Percentiles rank a stretch among this genome's conserved stretches.
These are phyloP conservation scores for Selenia dentaria DNA, from an alignment of 2,888 invertebrate species.

Conservation along the genomic window DNA sequence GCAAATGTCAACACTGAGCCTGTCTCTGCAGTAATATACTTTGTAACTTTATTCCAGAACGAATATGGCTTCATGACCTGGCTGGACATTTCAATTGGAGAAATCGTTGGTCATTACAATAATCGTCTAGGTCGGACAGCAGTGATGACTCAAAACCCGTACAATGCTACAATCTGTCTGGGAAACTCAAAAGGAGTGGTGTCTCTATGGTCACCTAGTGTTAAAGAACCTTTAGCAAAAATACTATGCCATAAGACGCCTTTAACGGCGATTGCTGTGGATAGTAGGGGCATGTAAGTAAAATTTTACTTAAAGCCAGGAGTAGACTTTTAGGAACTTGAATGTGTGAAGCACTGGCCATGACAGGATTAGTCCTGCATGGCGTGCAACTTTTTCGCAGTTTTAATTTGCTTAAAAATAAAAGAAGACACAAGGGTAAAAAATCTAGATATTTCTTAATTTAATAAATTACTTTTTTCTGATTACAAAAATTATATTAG, in stretches of 20 bases:
- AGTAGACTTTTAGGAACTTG: no score
- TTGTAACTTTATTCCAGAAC: slow-evolving; percentile 81
- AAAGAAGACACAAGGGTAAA: no score
- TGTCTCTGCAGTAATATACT: no score
- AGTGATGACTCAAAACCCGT: slow-evolving; percentile 96
- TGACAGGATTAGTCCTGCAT: no score
- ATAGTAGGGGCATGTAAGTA: slow-evolving; percentile 92
- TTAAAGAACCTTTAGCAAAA: slow-evolving; percentile 93
- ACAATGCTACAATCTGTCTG: slow-evolving; percentile 95
- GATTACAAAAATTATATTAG: no score
- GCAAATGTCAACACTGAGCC: no score
- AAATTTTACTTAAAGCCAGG: no score
- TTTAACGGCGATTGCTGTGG: slow-evolving; percentile 92
- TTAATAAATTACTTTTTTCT: no score
- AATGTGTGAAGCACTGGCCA: no score
- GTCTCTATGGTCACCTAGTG: slow-evolving; percentile 97
- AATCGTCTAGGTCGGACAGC: slow-evolving; percentile 91
- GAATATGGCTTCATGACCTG: slow-evolving; percentile 93
- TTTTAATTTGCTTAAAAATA: no score
- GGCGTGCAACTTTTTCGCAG: no score
- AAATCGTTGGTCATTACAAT: slow-evolving; percentile 91
- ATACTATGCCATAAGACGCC: slow-evolving; percentile 95
- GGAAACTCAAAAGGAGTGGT: slow-evolving; percentile 97
- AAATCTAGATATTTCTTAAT: no score
- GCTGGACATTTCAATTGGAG: slow-evolving; percentile 97